phyloP scores from a whole-genome alignment of 1,140 invertebrate genomes.

The Hyphantria cunea region DNA sequence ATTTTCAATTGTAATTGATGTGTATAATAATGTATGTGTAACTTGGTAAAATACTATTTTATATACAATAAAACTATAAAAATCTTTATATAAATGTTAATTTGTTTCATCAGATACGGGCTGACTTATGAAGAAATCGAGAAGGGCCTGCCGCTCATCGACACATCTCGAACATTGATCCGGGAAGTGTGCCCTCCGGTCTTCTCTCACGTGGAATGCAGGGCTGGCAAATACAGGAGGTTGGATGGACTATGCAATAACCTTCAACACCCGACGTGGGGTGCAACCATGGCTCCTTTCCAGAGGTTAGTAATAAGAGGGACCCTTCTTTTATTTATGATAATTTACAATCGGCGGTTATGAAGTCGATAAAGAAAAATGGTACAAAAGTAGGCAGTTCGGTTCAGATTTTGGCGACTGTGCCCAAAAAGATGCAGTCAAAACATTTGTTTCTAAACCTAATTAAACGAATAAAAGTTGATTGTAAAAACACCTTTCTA shows the following conservation, averaged over 20 bases:
- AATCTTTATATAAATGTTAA: neutral
- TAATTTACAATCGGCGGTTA: too few species aligned
- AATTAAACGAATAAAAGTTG: too few species aligned
- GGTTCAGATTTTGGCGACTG: too few species aligned
- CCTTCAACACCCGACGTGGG: constrained; percentile 94
- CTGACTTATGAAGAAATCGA: constrained; percentile 93
- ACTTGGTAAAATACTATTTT: too few species aligned
- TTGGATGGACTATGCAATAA: constrained; percentile 97
- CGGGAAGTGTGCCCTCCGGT: constrained; percentile 94
- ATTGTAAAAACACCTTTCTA: too few species aligned
- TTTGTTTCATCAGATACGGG: constrained; percentile 86
- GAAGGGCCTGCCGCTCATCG: constrained; percentile 93
- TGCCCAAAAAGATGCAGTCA: too few species aligned
- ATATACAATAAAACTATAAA: too few species aligned
- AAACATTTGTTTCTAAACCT: too few species aligned
- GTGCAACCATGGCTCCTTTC: constrained; percentile 92
- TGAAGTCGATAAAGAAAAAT: too few species aligned
- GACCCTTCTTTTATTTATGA: neutral
- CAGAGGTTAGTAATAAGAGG: constrained; percentile 83
- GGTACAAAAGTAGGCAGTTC: too few species aligned
- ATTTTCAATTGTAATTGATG: too few species aligned
- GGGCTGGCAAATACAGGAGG: constrained; percentile 94
- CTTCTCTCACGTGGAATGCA: constrained; percentile 92
- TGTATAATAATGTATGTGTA: too few species aligned
- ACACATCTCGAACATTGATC: constrained; percentile 94